phyloP scores from a whole-genome alignment of 1,140 invertebrate genomes.

The Venturia canescens region DNA sequence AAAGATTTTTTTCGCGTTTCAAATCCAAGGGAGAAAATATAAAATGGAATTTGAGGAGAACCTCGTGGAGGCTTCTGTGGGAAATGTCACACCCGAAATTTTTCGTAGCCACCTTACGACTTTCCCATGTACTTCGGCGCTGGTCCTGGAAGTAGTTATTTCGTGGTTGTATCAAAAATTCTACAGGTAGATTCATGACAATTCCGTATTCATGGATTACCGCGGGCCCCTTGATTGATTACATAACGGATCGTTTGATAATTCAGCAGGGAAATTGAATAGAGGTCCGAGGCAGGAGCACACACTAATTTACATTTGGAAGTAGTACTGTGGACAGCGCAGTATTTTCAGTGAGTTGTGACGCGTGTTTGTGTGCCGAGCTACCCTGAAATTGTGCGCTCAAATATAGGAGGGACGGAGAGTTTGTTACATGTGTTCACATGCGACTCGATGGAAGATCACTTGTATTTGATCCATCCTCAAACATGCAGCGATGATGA shows the following conservation, averaged over 20 bases:
- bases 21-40: too few relatives aligned
- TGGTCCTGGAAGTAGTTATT: too few relatives aligned
- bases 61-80: too few relatives aligned
- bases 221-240: not conserved
- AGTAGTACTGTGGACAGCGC: not conserved
- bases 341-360: not conserved
- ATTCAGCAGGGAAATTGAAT: not conserved
- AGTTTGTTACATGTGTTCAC: constrained; percentile 6
- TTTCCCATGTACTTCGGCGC: too few relatives aligned
- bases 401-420: not conserved
- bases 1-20: too few relatives aligned
- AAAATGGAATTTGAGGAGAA: too few relatives aligned
- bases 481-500: constrained; percentile 3
- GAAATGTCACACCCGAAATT: too few relatives aligned
- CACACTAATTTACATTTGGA: constrained; percentile 28
- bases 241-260: not conserved
- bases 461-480: constrained; percentile 3
- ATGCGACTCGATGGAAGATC: constrained; percentile 14
- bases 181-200: not conserved
- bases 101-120: too few relatives aligned
- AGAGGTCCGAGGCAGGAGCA: not conserved
- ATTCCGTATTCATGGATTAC: not conserved
- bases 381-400: constrained; percentile 3
- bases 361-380: not conserved
- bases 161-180: not conserved